Percentiles rank a stretch among this genome's conserved stretches.
Evolutionary conservation across 2,888 invertebrate species (phyloP).

Genomic region (Miltochrista miniata): DNA sequence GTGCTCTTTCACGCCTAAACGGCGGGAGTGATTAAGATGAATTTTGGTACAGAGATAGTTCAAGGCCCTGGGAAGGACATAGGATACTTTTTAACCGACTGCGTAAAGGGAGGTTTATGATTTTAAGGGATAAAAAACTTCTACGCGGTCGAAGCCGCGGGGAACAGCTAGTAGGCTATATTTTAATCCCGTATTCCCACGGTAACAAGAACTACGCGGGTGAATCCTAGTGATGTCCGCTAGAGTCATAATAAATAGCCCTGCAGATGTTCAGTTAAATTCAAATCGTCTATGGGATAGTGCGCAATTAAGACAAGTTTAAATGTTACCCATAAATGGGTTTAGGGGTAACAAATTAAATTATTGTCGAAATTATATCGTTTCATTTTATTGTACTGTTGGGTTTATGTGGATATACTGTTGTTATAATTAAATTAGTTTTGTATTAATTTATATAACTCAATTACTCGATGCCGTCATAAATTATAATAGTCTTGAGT

Average conservation of each 20-base stretch:
- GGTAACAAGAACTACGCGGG: no score
- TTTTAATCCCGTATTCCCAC: no score
- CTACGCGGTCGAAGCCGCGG: no score
- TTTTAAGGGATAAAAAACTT: no score
- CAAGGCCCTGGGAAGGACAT: no score
- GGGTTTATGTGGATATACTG: slow-evolving; percentile 12
- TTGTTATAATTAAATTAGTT: slow-evolving; percentile 5
- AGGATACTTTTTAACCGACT: no score
- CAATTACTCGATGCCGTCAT: background rate
- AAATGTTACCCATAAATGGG: slow-evolving; percentile 35
- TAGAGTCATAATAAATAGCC: slow-evolving; percentile 7
- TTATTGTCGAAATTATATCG: slow-evolving; percentile 37
- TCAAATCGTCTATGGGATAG: slow-evolving; percentile 1
- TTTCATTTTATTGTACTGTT: slow-evolving; percentile 24
- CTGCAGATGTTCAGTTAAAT: slow-evolving; percentile 2
- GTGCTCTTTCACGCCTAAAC: no score
- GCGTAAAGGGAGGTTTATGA: no score
- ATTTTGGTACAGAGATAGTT: no score
- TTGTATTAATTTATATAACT: background rate
- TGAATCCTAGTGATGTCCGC: no score
- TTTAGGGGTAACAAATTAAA: slow-evolving; percentile 47
- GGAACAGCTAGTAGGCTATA: no score
- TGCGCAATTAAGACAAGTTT: slow-evolving; percentile 40
- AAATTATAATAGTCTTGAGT: background rate
- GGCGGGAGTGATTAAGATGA: no score